A percentile compares a stretch with the other conserved stretches of the same genome.
phyloP scores from a whole-genome alignment of 92 coral and sea anemone species.

The Anthopleura xanthogrammica region DNA sequence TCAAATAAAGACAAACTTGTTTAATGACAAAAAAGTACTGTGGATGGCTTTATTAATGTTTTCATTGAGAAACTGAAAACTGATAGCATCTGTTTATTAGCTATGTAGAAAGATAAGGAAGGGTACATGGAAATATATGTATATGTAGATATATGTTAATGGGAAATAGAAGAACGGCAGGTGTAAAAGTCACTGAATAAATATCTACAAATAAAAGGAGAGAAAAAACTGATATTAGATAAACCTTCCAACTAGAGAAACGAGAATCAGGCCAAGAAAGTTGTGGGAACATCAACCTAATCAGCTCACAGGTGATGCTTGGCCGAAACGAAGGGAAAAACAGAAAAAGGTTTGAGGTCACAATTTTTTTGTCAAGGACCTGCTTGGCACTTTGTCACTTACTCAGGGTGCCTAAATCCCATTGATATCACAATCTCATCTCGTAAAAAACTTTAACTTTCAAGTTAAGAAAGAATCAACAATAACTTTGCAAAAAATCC shows the following conservation, averaged over 20 bases:
- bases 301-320: no score
- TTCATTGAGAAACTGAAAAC: neutral
- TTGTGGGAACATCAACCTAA: no score
- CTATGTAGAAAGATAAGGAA: neutral
- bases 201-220: neutral
- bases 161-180: neutral
- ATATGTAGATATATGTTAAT: neutral
- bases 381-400: neutral
- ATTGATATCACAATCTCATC: neutral
- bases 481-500: no score
- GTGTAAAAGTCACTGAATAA: neutral
- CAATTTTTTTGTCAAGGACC: neutral
- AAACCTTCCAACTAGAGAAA: neutral
- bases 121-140: neutral
- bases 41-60: no score
- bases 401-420: neutral
- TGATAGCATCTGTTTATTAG: neutral
- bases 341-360: neutral
- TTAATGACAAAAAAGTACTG: no score
- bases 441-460: no score
- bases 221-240: no score
- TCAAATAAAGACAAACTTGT: no score
- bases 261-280: neutral
- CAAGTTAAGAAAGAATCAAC: no score
- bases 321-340: no score